Base-by-base conservation (phyloP, 1,140 invertebrate genomes). In the Drosophila saltans region DNA sequence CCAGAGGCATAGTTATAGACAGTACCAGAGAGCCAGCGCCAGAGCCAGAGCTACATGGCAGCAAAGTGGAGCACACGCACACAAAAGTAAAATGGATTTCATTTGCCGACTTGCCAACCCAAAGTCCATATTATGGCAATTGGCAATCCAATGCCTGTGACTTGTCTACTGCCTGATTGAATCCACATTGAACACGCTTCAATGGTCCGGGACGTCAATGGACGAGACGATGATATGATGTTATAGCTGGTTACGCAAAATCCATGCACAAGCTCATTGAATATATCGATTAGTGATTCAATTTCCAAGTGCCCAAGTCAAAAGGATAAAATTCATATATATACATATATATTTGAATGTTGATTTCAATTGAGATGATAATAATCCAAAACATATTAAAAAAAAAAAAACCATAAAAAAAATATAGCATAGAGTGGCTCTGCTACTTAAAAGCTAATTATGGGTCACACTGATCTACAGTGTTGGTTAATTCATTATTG, bases 141-240 rank as follows among this genome's bases (percentile, higher is more conserved):
- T 78, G 72, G 63, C 75, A 71, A 71, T 72, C 45, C 24, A 52
- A 52, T 73, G 74, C 71, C 67, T 70, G 59, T 72, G 43, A 30
- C 52, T 69, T 60, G 63, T n/a, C n/a, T 52, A 8, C 21, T 57
- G 84, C 76, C 81, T 89, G 80, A 88, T 89, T 89, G 83, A 88
- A 82, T 89, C 84, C 84, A 79, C 83, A 70, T 81, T 75, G 81
- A 78, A 85, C 70, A 85, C 65, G 81, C 81, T 85, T 75, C 80
- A 67, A 48, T 66, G 57, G 59, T 58, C 52, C 41, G 72, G 57
- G 67, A 41, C 57, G 68, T 65, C 60, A 60, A 77, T 61, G 69
- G 66, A 77, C 75, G 75, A 65, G 75, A 65, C 60, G 61, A 81
- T 64, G 60, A 62, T 43, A 36, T 78, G 76, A 40, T 66, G 43